phyloP scores from a whole-genome alignment of 1,140 invertebrate genomes.

The Wasmannia auropunctata region DNA sequence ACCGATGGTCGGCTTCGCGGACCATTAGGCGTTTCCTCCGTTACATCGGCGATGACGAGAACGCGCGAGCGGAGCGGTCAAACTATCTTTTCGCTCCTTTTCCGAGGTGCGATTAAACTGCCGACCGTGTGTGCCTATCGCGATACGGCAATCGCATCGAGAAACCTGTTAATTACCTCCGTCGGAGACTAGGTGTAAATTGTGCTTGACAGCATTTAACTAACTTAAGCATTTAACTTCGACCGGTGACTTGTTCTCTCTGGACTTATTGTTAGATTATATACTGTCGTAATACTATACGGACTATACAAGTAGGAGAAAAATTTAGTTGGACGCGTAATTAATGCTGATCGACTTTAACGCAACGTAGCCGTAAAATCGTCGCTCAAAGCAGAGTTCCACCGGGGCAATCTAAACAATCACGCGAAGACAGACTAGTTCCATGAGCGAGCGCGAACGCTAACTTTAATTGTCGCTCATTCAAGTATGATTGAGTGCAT shows the following conservation, averaged over 20 bases:
- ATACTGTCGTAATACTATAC: neutral
- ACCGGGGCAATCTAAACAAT: neutral
- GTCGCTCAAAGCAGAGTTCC: neutral
- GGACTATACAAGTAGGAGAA: neutral
- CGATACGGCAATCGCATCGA: neutral
- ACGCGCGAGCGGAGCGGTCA: neutral
- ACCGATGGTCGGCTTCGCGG: slow-evolving; percentile 72
- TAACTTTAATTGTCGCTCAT: slow-evolving; percentile 34
- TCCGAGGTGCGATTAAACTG: slow-evolving; percentile 7
- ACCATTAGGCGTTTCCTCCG: slow-evolving; percentile 73
- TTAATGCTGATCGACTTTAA: neutral
- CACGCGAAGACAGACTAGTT: neutral
- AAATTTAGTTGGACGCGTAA: neutral
- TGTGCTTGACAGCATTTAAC: neutral
- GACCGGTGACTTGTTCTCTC: neutral
- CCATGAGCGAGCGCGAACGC: neutral
- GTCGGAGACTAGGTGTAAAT: slow-evolving; percentile 4
- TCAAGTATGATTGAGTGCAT: slow-evolving; percentile 35
- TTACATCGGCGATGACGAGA: slow-evolving; percentile 41
- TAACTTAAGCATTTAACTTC: too few species aligned
- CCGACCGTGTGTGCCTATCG: neutral
- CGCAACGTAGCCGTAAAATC: slow-evolving; percentile 1
- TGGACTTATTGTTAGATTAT: neutral
- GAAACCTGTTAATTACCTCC: slow-evolving; percentile 24
- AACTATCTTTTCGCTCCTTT: neutral